Percentiles rank a stretch among this genome's conserved stretches.
phyloP scores from a whole-genome alignment of 37 sponge, comb jelly and placozoan genomes.

The Spongilla lacustris region DNA sequence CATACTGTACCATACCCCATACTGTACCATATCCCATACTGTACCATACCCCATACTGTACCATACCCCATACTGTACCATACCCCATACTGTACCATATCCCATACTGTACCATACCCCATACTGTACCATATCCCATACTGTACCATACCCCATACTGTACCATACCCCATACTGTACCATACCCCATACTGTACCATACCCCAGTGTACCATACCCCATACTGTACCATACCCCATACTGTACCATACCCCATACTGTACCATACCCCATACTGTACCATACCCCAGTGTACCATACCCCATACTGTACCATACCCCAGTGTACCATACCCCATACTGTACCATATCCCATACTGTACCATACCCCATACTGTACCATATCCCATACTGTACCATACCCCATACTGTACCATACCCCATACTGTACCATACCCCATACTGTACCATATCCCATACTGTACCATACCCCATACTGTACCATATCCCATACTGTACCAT shows the following conservation, averaged over 20 bases:
- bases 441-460: neutral
- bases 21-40: neutral
- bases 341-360: neutral
- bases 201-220: too few species aligned
- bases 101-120: neutral
- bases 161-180: neutral
- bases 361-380: neutral
- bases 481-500: neutral
- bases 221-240: neutral
- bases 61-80: neutral
- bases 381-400: neutral
- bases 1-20: neutral
- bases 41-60: neutral
- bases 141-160: too few species aligned
- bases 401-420: too few species aligned
- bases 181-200: too few species aligned
- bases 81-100: too few species aligned
- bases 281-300: too few species aligned
- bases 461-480: neutral
- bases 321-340: neutral
- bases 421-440: neutral
- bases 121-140: neutral
- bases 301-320: too few species aligned
- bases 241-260: neutral
- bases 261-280: neutral